phyloP scores from a whole-genome alignment of 1,140 invertebrate genomes.

The Drosophila prosaltans region DNA sequence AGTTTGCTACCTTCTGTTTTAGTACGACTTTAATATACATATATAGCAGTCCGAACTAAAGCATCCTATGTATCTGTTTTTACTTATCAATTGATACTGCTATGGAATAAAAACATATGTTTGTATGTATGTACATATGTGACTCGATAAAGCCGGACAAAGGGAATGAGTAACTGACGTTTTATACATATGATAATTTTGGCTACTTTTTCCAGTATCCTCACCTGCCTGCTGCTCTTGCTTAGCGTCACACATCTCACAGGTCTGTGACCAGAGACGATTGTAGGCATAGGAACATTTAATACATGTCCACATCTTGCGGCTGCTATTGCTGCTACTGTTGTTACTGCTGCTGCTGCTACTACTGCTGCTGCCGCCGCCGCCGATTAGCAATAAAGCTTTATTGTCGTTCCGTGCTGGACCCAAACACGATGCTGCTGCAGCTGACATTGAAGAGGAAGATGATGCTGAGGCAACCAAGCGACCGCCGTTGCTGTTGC shows the following conservation, averaged over 20 bases:
- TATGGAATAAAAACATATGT: too few relatives aligned
- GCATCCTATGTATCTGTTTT: too few relatives aligned
- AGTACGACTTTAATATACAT: too few relatives aligned
- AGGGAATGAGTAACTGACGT: too few relatives aligned
- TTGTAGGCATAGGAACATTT: slow-evolving; percentile 95
- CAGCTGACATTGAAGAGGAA: slow-evolving; percentile 21
- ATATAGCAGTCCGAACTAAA: too few relatives aligned
- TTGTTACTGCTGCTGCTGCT: slow-evolving; percentile 40
- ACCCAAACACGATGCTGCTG: slow-evolving; percentile 22
- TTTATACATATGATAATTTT: too few relatives aligned
- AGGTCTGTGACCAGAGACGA: slow-evolving; percentile 89
- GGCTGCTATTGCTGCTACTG: slow-evolving; percentile 58
- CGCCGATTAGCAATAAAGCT: slow-evolving; percentile 15
- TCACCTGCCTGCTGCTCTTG: slow-evolving; percentile 84
- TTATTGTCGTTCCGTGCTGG: slow-evolving; percentile 29
- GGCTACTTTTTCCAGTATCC: neutral
- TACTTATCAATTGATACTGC: too few relatives aligned
- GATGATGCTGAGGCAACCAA: slow-evolving; percentile 20
- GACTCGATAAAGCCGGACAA: too few relatives aligned
- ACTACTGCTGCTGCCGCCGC: slow-evolving; percentile 28
- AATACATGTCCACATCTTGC: slow-evolving; percentile 92
- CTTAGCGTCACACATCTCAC: slow-evolving; percentile 90
- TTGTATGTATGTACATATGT: too few relatives aligned
- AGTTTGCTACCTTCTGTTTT: too few relatives aligned
- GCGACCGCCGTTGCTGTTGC: slow-evolving; percentile 24